Conservation (phyloP, 1,140 invertebrate species). For the Drosophila mayri region DNA sequence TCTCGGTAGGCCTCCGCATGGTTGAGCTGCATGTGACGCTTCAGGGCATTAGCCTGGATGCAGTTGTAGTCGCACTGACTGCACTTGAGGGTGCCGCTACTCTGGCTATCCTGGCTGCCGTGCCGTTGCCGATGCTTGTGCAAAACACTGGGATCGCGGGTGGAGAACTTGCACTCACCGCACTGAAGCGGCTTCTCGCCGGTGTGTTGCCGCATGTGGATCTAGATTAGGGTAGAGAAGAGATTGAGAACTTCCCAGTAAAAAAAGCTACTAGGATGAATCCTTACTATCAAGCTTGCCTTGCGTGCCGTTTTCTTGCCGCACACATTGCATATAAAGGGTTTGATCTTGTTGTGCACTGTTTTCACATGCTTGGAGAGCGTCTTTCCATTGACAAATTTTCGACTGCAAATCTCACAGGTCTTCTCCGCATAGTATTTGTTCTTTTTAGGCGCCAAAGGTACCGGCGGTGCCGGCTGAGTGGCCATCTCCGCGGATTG, state of each 20-base stretch:
- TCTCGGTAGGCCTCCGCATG: constrained; percentile 37
- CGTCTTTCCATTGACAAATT: constrained; percentile 91
- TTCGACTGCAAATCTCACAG: constrained; percentile 89
- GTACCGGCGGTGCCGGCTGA: neutral
- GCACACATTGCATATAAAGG: constrained; percentile 91
- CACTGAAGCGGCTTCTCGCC: constrained; percentile 85
- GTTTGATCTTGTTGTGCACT: constrained; percentile 92
- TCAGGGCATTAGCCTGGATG: no score
- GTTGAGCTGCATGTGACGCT: no score
- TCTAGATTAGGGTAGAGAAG: constrained; percentile 73
- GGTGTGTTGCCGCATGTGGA: constrained; percentile 91
- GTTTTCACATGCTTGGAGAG: constrained; percentile 91
- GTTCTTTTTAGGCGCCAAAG: constrained; percentile 46
- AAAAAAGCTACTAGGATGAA: neutral
- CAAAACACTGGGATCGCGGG: constrained; percentile 81
- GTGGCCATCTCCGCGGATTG: constrained; percentile 13
- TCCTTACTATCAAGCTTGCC: constrained; percentile 88
- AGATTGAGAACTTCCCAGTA: neutral
- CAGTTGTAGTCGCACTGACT: constrained; percentile 46
- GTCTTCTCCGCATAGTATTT: constrained; percentile 88
- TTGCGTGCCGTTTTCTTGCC: constrained; percentile 90
- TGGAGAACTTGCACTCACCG: constrained; percentile 76
- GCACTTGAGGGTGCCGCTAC: constrained; percentile 50
- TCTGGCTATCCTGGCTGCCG: constrained; percentile 17
- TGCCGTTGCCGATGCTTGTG: constrained; percentile 79